Conservation (phyloP, 2,113 vertebrate species). For the Pachypanchax playfairii region DNA sequence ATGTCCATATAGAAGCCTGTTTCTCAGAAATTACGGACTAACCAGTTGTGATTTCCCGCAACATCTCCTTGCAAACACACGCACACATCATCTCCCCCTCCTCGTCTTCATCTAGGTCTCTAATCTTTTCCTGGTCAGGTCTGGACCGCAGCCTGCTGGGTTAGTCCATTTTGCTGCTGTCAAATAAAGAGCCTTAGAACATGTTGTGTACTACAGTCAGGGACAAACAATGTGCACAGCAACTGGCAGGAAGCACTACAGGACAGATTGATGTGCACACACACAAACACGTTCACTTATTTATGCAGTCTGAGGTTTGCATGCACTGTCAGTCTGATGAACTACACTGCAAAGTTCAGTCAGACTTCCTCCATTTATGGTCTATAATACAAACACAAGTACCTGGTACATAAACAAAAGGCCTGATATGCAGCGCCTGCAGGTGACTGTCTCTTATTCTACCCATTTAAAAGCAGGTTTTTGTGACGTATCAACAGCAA, state of each 20-base stretch:
- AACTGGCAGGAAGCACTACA: constrained; percentile 47
- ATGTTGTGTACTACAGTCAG: constrained; percentile 48
- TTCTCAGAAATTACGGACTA: constrained; percentile 55
- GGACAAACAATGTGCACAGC: constrained; percentile 55
- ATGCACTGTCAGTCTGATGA: constrained; percentile 16
- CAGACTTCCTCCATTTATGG: constrained; percentile 22
- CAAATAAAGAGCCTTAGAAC: constrained; percentile 49
- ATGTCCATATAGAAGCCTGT: constrained; percentile 19
- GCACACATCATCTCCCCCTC: constrained; percentile 15
- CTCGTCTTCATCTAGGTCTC: constrained; percentile 49
- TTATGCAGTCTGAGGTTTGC: constrained; percentile 31
- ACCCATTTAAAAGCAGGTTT: too few species aligned
- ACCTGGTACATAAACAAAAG: constrained; percentile 35
- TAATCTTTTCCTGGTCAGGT: constrained; percentile 51
- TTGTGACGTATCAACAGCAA: too few species aligned
- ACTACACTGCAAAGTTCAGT: constrained; percentile 39
- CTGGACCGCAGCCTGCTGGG: constrained; percentile 51
- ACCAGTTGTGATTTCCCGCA: constrained; percentile 47
- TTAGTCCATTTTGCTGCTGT: constrained; percentile 54
- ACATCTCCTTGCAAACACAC: constrained; percentile 26
- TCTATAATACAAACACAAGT: constrained; percentile 35
- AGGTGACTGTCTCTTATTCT: too few species aligned
- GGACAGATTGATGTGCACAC: constrained; percentile 51
- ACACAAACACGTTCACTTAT: constrained; percentile 22
- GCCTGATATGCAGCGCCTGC: background rate